Base-by-base conservation (phyloP, 2,888 invertebrate species). In the Lasius platythorax region DNA sequence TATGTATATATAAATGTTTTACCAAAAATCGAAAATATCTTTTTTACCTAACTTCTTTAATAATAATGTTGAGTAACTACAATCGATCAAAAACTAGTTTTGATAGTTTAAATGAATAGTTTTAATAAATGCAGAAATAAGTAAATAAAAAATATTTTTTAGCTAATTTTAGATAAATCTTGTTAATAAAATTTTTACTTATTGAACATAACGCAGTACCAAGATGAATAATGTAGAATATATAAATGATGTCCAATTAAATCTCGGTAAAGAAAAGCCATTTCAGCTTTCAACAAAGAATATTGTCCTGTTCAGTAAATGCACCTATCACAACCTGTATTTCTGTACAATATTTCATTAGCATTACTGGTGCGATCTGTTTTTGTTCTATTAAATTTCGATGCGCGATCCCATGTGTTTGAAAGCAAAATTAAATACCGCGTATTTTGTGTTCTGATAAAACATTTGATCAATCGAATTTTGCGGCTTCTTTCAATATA, bases 401-500 rank as follows among this genome's bases (percentile, higher is more conserved):
- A 28, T 18, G n/a, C 50, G 50, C 18, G 33, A 30, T 30, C 30
- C 0, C n/a, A 5, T 30, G 40, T 1, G 28, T 46, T 81, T 73
- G 50, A 61, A 72, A 58, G 53, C 28, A 30, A 56, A 43, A 73
- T 61, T 73, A 79, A 79, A 79, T 61, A 15, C 18, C 8, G 30
- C 18, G 18, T n/a, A 18, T 46, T 61, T 74, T 12, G 58, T 9
- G 53, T 53, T 53, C 23, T 46, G 9, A 46, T 72, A 30, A 23
- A 56, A 78, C 56, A 3, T 68, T 76, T 53, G 40, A 76, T 53
- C 43, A 46, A 46, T 70, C 43, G 56, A 72, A 46, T 43, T 37
- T 61, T 46, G 79, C 61, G 79, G 37, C 37, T 74, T 81, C 74
- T 37, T 63, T 63, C 28, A 37, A 74, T 63, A 37, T 43, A 46